Evolutionary conservation across 2,888 invertebrate species (phyloP), one percentile per base, ranked within the genome.

Genomic region (Nemotelus pantherinus): DNA sequence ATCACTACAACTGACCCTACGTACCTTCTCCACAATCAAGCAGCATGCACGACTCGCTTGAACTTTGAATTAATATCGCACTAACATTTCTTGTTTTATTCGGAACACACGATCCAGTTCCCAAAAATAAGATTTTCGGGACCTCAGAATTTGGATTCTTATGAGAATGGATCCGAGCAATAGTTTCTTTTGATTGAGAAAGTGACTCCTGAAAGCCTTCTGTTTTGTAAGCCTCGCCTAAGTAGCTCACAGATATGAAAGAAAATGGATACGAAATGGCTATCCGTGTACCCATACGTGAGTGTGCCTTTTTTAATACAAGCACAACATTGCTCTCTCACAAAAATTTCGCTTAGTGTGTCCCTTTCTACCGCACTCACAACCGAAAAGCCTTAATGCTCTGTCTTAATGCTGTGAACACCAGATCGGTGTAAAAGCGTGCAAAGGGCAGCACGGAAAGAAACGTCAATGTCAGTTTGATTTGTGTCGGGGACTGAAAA

Each of bases 1-100:
- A 25, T 25, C 25, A 25, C 25, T 25, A 25, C 25, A 99, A 87
- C 88, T 99, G 99, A 0, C 94, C 93, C 81, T 91, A 91, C 0
- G 97, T 96, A 2, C 96, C 97, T 87, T 99, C 99, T 0, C 99
- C 98, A 85, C 98, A 98, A 87, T 99, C 99, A 80, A 99, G 83
- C 48, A 99, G 81, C 71, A 98, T 90, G 71, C 91, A 93, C 0
- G 89, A 88, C 4, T 90, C 85, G 44, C 85, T 87, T 79, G 84
- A 80, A n/a, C 92, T 87, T 82, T 93, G 91, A 39, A 97, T 80
- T 74, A 94, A 88, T 82, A 98, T 95, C 2, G 92, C 93, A 83
- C 95, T 96, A 0, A 96, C 95, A 86, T 98, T 98, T 84, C 98
- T 90, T 0, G 93, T 93, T 89, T 96, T 97, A 85, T 94, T 95